These are phyloP conservation scores for Harpalus rufipes DNA, from an alignment of 2,888 invertebrate genomes.

Conservation along the genomic window DNA sequence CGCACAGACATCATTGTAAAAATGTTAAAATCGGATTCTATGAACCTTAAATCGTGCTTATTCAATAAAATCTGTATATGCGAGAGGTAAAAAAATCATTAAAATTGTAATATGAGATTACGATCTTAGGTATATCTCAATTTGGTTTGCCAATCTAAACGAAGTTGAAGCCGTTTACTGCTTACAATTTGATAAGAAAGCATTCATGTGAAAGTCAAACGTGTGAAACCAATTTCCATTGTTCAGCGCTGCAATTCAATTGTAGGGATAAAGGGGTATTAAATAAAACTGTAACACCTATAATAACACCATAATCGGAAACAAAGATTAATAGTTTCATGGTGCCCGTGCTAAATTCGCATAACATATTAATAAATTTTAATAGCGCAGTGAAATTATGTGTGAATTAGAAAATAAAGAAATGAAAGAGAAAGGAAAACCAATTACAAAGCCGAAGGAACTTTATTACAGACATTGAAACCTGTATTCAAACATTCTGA, in stretches of 20 bases:
- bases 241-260: neutral
- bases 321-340: neutral
- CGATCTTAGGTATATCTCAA: too few relatives aligned
- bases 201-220: neutral
- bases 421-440: neutral
- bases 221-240: neutral
- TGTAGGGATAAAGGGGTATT: neutral
- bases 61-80: too few relatives aligned
- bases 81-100: too few relatives aligned
- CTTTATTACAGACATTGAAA: neutral
- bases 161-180: too few relatives aligned
- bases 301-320: neutral
- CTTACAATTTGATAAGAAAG: neutral
- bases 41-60: too few relatives aligned
- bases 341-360: neutral
- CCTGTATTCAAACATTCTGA: neutral
- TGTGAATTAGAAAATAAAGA: neutral
- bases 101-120: too few relatives aligned
- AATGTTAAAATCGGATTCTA: too few relatives aligned
- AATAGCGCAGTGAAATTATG: neutral
- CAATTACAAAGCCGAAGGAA: neutral
- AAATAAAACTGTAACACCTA: neutral
- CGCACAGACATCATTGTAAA: too few relatives aligned
- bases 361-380: conserved; percentile 1
- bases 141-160: too few relatives aligned